Evolutionary conservation across 2,113 vertebrate genomes (phyloP).

Genomic region (Nerophis ophidion): DNA sequence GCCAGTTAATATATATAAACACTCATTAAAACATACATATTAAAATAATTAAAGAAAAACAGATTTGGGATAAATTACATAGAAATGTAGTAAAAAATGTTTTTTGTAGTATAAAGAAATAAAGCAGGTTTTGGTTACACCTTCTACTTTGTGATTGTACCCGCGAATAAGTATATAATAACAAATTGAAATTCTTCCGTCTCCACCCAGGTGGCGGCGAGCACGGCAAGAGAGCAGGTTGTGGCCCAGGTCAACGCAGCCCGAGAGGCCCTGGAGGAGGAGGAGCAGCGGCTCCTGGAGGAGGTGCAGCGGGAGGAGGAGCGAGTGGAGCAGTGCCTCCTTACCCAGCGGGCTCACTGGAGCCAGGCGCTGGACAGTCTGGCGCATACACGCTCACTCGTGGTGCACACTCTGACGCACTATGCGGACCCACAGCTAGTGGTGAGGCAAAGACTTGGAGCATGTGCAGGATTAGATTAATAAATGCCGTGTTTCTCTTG

Average conservation of each 20-base stretch:
- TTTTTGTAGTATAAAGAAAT: too few species aligned
- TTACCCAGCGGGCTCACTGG: conserved; percentile 89
- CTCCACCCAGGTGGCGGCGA: conserved; percentile 69
- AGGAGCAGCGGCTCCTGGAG: conserved; percentile 87
- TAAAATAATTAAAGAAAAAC: too few species aligned
- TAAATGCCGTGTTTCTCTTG: conserved; percentile 33
- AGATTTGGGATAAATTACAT: too few species aligned
- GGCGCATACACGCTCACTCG: conserved; percentile 70
- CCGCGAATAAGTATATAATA: too few species aligned
- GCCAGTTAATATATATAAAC: too few species aligned
- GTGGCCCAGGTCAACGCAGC: conserved; percentile 76
- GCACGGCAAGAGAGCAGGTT: conserved; percentile 73
- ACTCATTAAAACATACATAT: too few species aligned
- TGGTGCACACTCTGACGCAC: conserved; percentile 84
- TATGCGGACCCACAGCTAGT: conserved; percentile 75
- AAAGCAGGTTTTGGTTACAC: too few species aligned
- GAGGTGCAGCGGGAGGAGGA: conserved; percentile 84
- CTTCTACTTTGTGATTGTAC: too few species aligned
- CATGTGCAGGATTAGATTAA: too few species aligned
- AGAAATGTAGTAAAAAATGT: too few species aligned
- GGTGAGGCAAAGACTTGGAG: conserved; percentile 68
- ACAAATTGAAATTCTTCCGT: too few species aligned
- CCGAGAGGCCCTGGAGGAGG: conserved; percentile 78
- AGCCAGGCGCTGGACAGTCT: conserved; percentile 75
- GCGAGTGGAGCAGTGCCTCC: conserved; percentile 84